Evolutionary conservation across 1,140 invertebrate species (phyloP).

Genomic region (silkworm (Bombyx mori)): DNA sequence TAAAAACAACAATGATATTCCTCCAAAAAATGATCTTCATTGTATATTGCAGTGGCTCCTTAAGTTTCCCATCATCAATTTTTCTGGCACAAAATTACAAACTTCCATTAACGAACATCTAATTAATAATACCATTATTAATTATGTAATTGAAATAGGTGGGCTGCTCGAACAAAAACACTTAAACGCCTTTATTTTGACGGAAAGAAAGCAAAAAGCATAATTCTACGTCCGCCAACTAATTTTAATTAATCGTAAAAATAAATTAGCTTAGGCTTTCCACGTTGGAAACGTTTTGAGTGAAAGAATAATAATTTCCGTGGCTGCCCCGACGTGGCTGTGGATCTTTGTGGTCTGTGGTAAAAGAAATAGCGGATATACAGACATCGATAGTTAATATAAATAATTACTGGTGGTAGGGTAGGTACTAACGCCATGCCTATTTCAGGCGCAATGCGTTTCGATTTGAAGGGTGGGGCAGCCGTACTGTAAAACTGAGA

Average conservation of each 20-base stretch:
- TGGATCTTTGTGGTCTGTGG: constrained; percentile 9
- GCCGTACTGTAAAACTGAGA: no score
- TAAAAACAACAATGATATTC: no score
- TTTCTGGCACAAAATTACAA: no score
- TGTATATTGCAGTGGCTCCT: no score
- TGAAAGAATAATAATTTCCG: constrained; percentile 48
- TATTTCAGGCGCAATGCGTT: no score
- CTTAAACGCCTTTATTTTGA: no score
- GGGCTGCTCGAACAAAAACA: constrained; percentile 24
- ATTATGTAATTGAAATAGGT: not conserved
- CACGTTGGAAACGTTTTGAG: constrained; percentile 36
- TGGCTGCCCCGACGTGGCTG: constrained; percentile 6
- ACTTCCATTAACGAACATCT: no score
- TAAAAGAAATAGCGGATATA: constrained; percentile 4
- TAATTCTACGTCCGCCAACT: constrained; percentile 35
- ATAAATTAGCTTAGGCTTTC: constrained; percentile 33
- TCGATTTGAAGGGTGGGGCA: no score
- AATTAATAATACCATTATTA: no score
- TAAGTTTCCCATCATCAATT: no score
- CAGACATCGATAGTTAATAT: not conserved
- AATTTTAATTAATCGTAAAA: constrained; percentile 62
- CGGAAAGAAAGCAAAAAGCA: constrained; percentile 16
- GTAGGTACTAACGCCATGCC: no score
- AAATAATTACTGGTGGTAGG: not conserved
- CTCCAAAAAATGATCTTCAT: no score